phyloP scores from a whole-genome alignment of 2,797 vertebrate genomes.

The Lacerta agilis region DNA sequence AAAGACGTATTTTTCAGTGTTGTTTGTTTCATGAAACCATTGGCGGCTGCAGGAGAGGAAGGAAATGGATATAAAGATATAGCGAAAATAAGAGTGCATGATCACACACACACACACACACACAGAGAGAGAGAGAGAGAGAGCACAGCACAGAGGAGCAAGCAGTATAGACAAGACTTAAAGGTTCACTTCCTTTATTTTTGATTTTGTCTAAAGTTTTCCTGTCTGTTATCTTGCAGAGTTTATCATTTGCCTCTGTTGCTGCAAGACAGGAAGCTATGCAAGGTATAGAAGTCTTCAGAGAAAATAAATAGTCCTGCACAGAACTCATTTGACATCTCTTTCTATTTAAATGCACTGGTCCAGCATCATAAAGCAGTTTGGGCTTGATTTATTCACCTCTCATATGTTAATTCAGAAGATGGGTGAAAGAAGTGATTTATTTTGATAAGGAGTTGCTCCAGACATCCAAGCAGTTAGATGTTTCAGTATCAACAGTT shows the following conservation, averaged over 20 bases:
- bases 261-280: not conserved
- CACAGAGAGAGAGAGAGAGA: too few species aligned
- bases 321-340: not conserved
- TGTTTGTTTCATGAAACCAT: not conserved
- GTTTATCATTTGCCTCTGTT: not conserved
- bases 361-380: not conserved
- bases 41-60: not conserved
- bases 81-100: not conserved
- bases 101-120: not conserved
- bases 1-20: not conserved
- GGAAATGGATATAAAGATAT: not conserved
- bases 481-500: conserved; percentile 21
- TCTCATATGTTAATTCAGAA: not conserved
- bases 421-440: not conserved
- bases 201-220: not conserved
- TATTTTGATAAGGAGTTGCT: conserved; percentile 31
- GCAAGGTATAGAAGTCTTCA: not conserved
- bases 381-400: conserved; percentile 24
- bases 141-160: not conserved
- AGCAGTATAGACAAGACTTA: not conserved
- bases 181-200: not conserved
- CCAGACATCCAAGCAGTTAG: conserved; percentile 6
- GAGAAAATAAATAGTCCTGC: not conserved
- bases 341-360: not conserved
- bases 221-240: not conserved